A percentile compares a stretch with the other conserved stretches of the same genome.
phyloP scores from a whole-genome alignment of 1,140 invertebrate species.

The Drosophila fuyamai region DNA sequence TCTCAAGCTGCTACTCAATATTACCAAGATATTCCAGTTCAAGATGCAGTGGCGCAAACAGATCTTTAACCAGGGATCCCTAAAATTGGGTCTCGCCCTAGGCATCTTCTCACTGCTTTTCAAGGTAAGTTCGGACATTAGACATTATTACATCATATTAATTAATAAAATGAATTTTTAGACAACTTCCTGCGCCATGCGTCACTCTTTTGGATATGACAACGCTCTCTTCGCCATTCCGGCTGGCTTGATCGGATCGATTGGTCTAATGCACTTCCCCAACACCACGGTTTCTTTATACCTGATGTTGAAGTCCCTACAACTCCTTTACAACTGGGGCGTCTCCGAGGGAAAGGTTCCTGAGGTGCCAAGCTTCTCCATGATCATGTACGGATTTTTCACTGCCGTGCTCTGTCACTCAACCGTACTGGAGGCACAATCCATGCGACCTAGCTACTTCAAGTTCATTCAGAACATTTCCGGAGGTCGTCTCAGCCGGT shows the following conservation, averaged over 20 bases:
- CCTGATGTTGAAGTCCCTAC: conserved; percentile 89
- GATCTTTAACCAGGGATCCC: conserved; percentile 85
- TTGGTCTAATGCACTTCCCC: conserved; percentile 87
- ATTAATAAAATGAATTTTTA: conserved; percentile 4
- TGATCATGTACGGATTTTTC: conserved; percentile 90
- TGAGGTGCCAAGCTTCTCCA: conserved; percentile 87
- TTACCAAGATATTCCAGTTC: conserved; percentile 84
- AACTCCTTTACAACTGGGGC: conserved; percentile 88
- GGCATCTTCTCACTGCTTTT: conserved; percentile 88
- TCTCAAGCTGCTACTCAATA: conserved; percentile 85
- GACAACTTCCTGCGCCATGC: conserved; percentile 87
- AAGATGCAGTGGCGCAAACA: conserved; percentile 85
- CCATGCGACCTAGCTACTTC: conserved; percentile 92
- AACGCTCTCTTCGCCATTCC: conserved; percentile 86
- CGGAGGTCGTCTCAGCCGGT: conserved; percentile 55
- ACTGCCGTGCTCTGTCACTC: conserved; percentile 92
- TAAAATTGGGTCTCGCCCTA: conserved; percentile 87
- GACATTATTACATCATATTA: conserved; percentile 52
- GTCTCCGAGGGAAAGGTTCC: conserved; percentile 86
- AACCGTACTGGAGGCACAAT: conserved; percentile 91
- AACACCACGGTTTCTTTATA: conserved; percentile 89
- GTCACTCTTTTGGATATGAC: conserved; percentile 86
- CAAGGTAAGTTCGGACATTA: conserved; percentile 84
- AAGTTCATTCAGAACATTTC: conserved; percentile 91
- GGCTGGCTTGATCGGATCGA: conserved; percentile 87